Base-by-base conservation (phyloP, 2,888 invertebrate species). In the Temnothorax unifasciatus region DNA sequence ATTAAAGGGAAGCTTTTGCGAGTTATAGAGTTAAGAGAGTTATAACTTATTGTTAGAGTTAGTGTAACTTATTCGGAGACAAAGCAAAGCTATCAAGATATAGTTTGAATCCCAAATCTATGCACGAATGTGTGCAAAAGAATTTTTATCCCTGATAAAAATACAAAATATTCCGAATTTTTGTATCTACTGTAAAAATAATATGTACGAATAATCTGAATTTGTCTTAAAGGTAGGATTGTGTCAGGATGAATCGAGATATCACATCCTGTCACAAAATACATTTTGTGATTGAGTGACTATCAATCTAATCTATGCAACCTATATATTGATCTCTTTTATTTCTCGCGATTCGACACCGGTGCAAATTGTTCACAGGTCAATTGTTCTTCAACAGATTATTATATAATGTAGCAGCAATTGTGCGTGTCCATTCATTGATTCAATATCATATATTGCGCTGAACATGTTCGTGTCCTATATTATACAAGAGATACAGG, bases 331-430 rank as follows among this genome's bases (percentile, higher is more conserved):
- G 34, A 59, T 21, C 75, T 61, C 79, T 81, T 81, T 59, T 81
- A 75, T 74, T 73, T 75, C 47, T 74, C 57, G 41, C 38, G 47
- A 79, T 73, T 79, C 34, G 44, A 74, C 34, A 81, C 18, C 38
- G 15, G 47, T 59, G n/a, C 41, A 59, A 3, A 79, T 79, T 54
- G 18, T 25, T 34, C 34, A 0, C 74, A 34, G 1, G 29, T 15
- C 74, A 18, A 79, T 74, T 79, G 47, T 81, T 74, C 79, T 47
- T 15, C 18, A 73, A 47, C 18, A 50, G 71, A 77, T 77, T 81
- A 79, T 79, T 79, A 59, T 81, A 59, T 81, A 81, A 81, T 81
- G 8, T 75, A 59, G 57, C 47, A 5, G 13, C 79, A 75, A 81
- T 81, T 81, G 79, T 81, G 75, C 9, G 13, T 13, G 41, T 79